Percentiles rank a stretch among this genome's conserved stretches.
These are phyloP conservation scores for Isoperla grammatica DNA, from an alignment of 2,888 invertebrate species.

Conservation along the genomic window DNA sequence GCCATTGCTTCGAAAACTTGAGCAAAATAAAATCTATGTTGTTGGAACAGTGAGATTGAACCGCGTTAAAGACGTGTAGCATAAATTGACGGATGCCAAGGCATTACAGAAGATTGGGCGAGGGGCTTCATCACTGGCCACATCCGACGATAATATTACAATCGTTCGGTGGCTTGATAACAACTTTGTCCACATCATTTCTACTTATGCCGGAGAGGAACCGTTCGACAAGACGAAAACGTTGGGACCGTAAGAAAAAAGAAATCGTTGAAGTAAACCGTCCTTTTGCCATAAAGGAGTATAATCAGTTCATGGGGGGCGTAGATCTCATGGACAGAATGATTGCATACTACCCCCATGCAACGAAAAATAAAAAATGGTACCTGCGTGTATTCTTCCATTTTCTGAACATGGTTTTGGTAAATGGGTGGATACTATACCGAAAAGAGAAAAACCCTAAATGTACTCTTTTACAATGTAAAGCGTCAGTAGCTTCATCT, in stretches of 20 bases:
- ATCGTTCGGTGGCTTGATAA: slow-evolving; percentile 5
- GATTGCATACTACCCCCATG: slow-evolving; percentile 29
- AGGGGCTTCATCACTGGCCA: slow-evolving; percentile 9
- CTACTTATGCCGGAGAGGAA: slow-evolving; percentile 25
- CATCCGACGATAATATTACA: slow-evolving; percentile 6
- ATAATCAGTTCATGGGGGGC: slow-evolving; percentile 24
- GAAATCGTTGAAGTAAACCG: slow-evolving; percentile 19
- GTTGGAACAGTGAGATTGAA: slow-evolving; percentile 2
- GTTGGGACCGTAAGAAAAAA: slow-evolving; percentile 24
- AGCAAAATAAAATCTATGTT: slow-evolving; percentile 17
- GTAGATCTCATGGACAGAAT: slow-evolving; percentile 26
- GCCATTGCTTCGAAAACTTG: slow-evolving; percentile 4
- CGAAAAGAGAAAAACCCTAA: slow-evolving; percentile 15
- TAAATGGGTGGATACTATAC: slow-evolving; percentile 28
- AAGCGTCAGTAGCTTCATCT: slow-evolving; percentile 7
- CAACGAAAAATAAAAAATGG: slow-evolving; percentile 24
- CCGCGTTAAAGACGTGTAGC: neutral
- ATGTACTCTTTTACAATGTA: slow-evolving; percentile 1
- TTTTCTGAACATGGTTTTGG: slow-evolving; percentile 24
- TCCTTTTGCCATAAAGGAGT: slow-evolving; percentile 21
- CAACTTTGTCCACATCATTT: slow-evolving; percentile 24
- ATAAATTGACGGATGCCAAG: neutral
- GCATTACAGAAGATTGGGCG: slow-evolving; percentile 5
- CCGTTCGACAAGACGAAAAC: slow-evolving; percentile 18
- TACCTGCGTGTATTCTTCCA: slow-evolving; percentile 27